These are phyloP conservation scores for Stenchaetothrips biformis DNA, from an alignment of 2,888 invertebrate species.

Conservation along the genomic window DNA sequence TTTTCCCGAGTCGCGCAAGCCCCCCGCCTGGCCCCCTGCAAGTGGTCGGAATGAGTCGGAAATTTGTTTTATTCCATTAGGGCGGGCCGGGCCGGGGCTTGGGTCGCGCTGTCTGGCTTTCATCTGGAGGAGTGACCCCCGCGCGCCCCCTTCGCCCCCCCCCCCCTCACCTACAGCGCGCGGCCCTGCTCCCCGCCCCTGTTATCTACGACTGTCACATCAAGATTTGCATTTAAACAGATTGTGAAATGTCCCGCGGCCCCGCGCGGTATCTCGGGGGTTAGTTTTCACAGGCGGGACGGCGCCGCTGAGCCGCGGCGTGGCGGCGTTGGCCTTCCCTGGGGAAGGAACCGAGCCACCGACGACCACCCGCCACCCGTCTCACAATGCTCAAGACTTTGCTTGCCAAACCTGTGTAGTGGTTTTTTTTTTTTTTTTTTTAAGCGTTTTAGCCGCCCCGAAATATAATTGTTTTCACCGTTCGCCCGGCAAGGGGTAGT, in stretches of 20 bases:
- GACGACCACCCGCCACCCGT: neutral
- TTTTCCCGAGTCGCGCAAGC: neutral
- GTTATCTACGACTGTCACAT: conserved; percentile 8
- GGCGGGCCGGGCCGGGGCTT: neutral
- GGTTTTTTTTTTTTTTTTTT: too few species aligned
- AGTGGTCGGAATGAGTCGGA: conserved; percentile 28
- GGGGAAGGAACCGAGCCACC: neutral
- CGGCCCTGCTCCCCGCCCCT: neutral
- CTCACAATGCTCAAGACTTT: too few species aligned
- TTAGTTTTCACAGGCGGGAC: neutral
- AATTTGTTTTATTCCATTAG: conserved; percentile 31
- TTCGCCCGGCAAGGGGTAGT: neutral
- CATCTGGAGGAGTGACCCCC: neutral
- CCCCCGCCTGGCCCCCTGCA: neutral
- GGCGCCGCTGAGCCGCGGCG: neutral
- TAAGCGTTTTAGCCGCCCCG: too few species aligned
- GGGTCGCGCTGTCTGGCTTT: neutral
- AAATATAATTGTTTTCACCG: neutral
- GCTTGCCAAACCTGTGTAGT: too few species aligned
- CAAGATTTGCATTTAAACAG: conserved; percentile 25
- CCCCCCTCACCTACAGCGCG: neutral
- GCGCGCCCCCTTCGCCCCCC: neutral
- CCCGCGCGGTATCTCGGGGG: conserved; percentile 8
- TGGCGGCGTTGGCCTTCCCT: neutral
- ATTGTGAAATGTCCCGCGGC: conserved; percentile 15